Conservation (phyloP, 2,797 vertebrate species). For the Brachyrhaphis roseni region DNA sequence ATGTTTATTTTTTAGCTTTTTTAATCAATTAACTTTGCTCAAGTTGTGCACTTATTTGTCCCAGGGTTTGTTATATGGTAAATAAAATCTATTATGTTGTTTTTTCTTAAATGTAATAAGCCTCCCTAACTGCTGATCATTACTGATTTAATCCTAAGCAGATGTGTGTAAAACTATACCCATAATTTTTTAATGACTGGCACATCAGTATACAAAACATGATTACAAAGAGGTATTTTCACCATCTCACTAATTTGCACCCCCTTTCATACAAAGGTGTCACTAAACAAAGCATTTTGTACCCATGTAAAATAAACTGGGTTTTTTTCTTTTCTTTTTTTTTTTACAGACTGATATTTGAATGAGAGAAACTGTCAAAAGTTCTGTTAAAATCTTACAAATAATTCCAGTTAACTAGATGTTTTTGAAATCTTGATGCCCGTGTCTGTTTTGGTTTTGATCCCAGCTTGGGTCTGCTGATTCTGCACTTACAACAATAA, state of each 20-base stretch:
- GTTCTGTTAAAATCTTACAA: background rate
- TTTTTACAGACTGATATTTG: background rate
- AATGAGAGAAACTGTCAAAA: background rate
- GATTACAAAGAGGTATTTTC: background rate
- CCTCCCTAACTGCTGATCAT: background rate
- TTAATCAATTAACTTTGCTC: slow-evolving; percentile 5
- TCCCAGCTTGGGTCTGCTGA: background rate
- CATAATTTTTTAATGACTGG: background rate
- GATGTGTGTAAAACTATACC: background rate
- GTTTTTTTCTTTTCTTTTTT: too few relatives aligned
- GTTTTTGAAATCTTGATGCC: background rate
- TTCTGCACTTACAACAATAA: too few relatives aligned
- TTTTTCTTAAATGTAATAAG: background rate
- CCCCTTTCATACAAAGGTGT: background rate
- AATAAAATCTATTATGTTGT: slow-evolving; percentile 1
- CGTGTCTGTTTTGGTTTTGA: background rate
- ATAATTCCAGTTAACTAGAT: background rate
- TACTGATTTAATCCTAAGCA: background rate
- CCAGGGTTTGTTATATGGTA: slow-evolving; percentile 4
- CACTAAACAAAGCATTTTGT: background rate
- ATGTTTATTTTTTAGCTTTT: slow-evolving; percentile 16
- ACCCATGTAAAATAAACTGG: background rate
- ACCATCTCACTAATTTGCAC: background rate
- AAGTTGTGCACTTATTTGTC: slow-evolving; percentile 10
- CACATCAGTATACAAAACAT: background rate